A percentile compares a stretch with the other conserved stretches of the same genome.
Evolutionary conservation across 1,140 invertebrate genomes (phyloP).

Genomic region (Drosophila baimaii): DNA sequence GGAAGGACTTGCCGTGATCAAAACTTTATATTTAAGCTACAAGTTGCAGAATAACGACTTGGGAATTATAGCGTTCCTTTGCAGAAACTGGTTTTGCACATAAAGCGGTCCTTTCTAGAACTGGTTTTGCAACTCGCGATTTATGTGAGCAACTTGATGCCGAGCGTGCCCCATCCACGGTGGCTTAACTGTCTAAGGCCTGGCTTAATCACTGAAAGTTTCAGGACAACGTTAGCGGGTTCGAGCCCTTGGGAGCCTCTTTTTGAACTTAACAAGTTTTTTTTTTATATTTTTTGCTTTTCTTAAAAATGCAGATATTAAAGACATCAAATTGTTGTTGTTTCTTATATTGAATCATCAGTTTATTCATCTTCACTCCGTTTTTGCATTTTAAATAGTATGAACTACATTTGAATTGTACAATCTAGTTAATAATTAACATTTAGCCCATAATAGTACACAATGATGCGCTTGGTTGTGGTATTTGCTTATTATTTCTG

Average conservation of each 20-base stretch:
- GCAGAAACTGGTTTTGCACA: too few species aligned
- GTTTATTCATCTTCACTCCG: slow-evolving; percentile 64
- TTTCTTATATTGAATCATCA: slow-evolving; percentile 57
- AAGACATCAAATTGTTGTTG: slow-evolving; percentile 1
- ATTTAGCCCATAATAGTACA: slow-evolving; percentile 82
- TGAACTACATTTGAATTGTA: slow-evolving; percentile 82
- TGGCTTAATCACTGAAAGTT: background rate
- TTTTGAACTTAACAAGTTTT: too few species aligned
- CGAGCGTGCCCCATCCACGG: too few species aligned
- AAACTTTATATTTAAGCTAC: background rate
- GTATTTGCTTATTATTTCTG: slow-evolving; percentile 39
- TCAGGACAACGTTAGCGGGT: background rate
- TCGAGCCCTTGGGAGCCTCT: background rate
- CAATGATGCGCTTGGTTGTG: slow-evolving; percentile 60
- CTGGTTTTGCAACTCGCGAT: too few species aligned
- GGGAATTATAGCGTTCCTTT: background rate
- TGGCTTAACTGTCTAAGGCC: background rate
- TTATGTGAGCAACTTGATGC: too few species aligned
- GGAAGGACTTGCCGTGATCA: background rate
- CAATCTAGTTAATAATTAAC: slow-evolving; percentile 81
- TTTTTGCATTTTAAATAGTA: slow-evolving; percentile 78
- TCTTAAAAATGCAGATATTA: background rate
- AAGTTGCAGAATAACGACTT: background rate
- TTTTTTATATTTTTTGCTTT: too few species aligned
- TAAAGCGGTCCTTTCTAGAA: background rate